These are phyloP conservation scores for Chelon auratus DNA, from an alignment of 2,797 vertebrate species.

Conservation along the genomic window DNA sequence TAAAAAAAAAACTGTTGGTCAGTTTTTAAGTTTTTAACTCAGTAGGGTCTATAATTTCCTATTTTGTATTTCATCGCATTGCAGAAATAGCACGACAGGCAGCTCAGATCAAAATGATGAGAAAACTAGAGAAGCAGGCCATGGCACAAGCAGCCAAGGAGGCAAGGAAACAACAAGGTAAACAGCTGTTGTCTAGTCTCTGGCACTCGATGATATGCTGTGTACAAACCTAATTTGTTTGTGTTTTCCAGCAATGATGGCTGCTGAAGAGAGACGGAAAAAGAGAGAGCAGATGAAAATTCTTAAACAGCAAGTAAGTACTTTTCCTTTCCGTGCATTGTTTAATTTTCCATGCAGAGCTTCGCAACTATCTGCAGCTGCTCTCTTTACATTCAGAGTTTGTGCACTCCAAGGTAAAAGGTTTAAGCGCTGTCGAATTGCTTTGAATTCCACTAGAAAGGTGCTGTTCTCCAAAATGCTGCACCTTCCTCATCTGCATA, in stretches of 20 bases:
- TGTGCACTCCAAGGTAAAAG: slow-evolving; percentile 40
- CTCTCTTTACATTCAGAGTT: slow-evolving; percentile 25
- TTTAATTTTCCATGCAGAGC: slow-evolving; percentile 34
- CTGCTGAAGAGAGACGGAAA: slow-evolving; percentile 93
- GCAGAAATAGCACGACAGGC: slow-evolving; percentile 97
- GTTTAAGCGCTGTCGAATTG: slow-evolving; percentile 37
- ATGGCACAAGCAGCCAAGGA: slow-evolving; percentile 94
- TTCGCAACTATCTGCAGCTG: slow-evolving; percentile 18
- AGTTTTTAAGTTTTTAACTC: slow-evolving; percentile 16
- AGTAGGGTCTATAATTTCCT: slow-evolving; percentile 9
- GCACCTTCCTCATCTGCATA: slow-evolving; percentile 63
- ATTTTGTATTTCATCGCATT: slow-evolving; percentile 51
- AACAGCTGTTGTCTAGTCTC: slow-evolving; percentile 22
- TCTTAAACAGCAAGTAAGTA: slow-evolving; percentile 94
- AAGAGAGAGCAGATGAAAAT: slow-evolving; percentile 97
- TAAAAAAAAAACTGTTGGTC: neutral
- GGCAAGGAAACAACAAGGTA: slow-evolving; percentile 94
- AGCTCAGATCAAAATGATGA: slow-evolving; percentile 94
- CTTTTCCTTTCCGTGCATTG: slow-evolving; percentile 11
- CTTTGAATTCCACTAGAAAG: slow-evolving; percentile 47
- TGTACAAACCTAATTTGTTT: slow-evolving; percentile 32
- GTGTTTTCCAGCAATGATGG: slow-evolving; percentile 89
- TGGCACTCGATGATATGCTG: slow-evolving; percentile 2
- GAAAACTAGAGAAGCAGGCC: slow-evolving; percentile 95
- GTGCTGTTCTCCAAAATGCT: slow-evolving; percentile 54